A percentile compares a stretch with the other conserved stretches of the same genome.
These are phyloP conservation scores for Phenganax marumi DNA, from an alignment of 92 coral and sea anemone genomes.

Conservation along the genomic window DNA sequence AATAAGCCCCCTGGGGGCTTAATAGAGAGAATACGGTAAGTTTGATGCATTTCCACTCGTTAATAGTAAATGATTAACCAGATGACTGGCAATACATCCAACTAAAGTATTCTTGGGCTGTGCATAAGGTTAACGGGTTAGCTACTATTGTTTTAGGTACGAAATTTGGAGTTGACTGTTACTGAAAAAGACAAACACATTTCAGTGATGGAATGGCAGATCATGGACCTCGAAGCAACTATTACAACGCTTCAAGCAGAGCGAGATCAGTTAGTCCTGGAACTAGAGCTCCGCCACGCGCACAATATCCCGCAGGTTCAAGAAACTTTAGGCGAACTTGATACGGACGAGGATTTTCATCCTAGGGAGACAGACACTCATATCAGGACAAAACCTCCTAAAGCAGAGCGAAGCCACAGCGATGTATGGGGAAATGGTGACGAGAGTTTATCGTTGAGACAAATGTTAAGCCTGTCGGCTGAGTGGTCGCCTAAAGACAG, in stretches of 20 bases:
- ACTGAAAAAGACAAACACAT: constrained; percentile 87
- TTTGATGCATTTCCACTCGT: too few relatives aligned
- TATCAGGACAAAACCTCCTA: not conserved
- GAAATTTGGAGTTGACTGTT: constrained; percentile 62
- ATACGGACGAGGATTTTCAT: constrained; percentile 54
- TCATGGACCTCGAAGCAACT: constrained; percentile 85
- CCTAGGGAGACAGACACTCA: not conserved
- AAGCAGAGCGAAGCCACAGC: not conserved
- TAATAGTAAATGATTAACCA: too few relatives aligned
- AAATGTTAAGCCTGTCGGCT: constrained; percentile 29
- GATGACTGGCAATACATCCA: not conserved
- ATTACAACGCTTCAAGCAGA: constrained; percentile 85
- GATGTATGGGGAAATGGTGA: constrained; percentile 11
- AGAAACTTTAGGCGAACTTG: constrained; percentile 67
- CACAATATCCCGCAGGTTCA: constrained; percentile 65
- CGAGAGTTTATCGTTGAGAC: constrained; percentile 27
- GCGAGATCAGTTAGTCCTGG: constrained; percentile 80
- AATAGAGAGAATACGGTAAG: too few relatives aligned
- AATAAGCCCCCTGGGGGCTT: too few relatives aligned
- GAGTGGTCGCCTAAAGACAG: constrained; percentile 34
- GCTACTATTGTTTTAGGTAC: constrained; percentile 51
- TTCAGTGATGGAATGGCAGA: constrained; percentile 91
- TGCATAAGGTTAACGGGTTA: not conserved
- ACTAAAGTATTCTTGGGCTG: not conserved
- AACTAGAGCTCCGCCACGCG: constrained; percentile 68